These are phyloP conservation scores for Pseudoips prasinana DNA, from an alignment of 2,888 invertebrate species.

Conservation along the genomic window DNA sequence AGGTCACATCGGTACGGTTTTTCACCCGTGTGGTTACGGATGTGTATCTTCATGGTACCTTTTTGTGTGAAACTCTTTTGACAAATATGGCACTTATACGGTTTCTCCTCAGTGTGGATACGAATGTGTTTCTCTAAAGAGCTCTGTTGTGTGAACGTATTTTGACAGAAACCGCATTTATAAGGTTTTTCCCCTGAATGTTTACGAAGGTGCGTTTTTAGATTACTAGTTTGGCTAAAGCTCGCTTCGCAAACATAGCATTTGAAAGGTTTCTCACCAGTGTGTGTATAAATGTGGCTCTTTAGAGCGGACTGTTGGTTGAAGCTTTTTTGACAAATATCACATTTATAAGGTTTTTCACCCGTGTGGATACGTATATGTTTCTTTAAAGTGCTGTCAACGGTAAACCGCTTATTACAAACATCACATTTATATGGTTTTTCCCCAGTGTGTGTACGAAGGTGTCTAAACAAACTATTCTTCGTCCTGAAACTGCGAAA, in stretches of 20 bases:
- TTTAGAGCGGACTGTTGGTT: not conserved
- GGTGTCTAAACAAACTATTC: not conserved
- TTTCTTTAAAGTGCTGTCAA: not conserved
- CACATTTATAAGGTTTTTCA: not conserved
- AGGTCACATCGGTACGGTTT: not conserved
- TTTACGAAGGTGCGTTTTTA: not conserved
- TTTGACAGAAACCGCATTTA: not conserved
- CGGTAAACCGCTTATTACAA: not conserved
- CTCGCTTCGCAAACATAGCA: not conserved
- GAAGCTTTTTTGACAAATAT: not conserved
- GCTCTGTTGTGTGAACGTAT: not conserved
- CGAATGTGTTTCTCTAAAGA: not conserved
- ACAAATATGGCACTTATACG: not conserved
- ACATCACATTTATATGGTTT: conserved; percentile 1
- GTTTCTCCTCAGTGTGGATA: not conserved
- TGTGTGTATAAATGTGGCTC: not conserved
- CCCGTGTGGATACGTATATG: not conserved
- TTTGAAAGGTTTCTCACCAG: not conserved
- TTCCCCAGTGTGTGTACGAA: not conserved
- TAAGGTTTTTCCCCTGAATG: not conserved
- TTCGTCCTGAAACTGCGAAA: not conserved
- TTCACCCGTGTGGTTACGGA: not conserved
- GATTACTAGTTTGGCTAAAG: not conserved
- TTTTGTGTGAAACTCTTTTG: not conserved
- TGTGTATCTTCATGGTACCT: not conserved